phyloP scores from a whole-genome alignment of 1,140 invertebrate species.

The Colletes latitarsis region DNA sequence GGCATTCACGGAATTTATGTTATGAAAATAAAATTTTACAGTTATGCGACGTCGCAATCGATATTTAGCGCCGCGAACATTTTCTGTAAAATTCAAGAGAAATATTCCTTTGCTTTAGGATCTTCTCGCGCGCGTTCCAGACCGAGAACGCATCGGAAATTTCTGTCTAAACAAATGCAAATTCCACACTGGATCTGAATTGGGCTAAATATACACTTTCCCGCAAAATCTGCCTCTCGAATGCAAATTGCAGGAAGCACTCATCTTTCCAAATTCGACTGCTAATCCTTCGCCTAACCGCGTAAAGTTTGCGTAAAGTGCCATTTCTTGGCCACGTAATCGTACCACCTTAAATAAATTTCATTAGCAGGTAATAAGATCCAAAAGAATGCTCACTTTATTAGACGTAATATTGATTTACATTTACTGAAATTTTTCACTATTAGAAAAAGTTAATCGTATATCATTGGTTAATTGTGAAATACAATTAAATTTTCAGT shows the following conservation, averaged over 20 bases:
- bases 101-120: too few species aligned
- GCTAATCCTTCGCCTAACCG: background rate
- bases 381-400: too few species aligned
- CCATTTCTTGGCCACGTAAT: background rate
- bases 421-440: too few species aligned
- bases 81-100: background rate
- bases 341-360: background rate
- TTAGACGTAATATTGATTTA: too few species aligned
- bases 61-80: background rate
- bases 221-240: background rate
- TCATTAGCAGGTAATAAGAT: too few species aligned
- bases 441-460: too few species aligned
- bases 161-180: background rate
- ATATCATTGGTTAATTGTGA: too few species aligned
- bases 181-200: background rate
- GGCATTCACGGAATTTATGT: background rate
- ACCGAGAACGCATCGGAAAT: background rate
- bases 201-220: background rate
- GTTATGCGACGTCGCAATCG: background rate
- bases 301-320: background rate
- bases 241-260: background rate
- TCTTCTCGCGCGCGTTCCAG: background rate
- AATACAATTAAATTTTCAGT: too few species aligned
- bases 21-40: background rate
- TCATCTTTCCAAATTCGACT: background rate